Base-by-base conservation (phyloP, 2,888 invertebrate genomes). In the Oxyteleia sp. region DNA sequence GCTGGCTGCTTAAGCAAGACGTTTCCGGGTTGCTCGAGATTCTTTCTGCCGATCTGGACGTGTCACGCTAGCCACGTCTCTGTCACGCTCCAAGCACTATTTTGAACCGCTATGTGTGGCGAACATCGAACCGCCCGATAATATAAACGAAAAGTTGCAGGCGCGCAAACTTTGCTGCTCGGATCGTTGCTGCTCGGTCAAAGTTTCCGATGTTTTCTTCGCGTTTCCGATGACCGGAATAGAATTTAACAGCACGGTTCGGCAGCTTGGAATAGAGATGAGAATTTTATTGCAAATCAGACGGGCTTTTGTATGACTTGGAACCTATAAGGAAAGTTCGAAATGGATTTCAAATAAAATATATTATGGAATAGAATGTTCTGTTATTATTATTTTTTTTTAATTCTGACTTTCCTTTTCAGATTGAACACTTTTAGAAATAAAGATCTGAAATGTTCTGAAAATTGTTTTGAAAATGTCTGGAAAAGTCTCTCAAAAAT, bases 11-110 rank as follows among this genome's bases (percentile, higher is more conserved):
- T 90, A 88, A 86, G 87, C 87, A 89, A 87, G 89, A 86, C 87
- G 84, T 89, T 89, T 89, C 89, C 89, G 88, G 89, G 89, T 89
- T 88, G 86, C 87, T 86, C 87, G 87, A 89, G 89, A 89, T 89
- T 89, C 89, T 89, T 89, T 87, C 89, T 85, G 84, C 81, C 86
- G 89, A 89, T 89, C 88, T 83, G 81, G 85, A 89, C 88, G 85
- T 88, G 89, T 89, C 89, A 89, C 89, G 89, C 89, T 87, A 87
- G 81, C 84, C 80, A 79, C 84, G 84, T 85, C 82, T 83, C 83
- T 69, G 82, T 86, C 83, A 86, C 87, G 71, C 84, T 78, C 16
- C 35, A 63, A 83, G 61, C 74, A 38, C 63, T 66, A 47, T 63
- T 61, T 68, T 51, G 49, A 61, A 35, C 29, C 26, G 57, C 78